Base-by-base conservation (phyloP, 2,113 vertebrate species). In the Rutilus rutilus region DNA sequence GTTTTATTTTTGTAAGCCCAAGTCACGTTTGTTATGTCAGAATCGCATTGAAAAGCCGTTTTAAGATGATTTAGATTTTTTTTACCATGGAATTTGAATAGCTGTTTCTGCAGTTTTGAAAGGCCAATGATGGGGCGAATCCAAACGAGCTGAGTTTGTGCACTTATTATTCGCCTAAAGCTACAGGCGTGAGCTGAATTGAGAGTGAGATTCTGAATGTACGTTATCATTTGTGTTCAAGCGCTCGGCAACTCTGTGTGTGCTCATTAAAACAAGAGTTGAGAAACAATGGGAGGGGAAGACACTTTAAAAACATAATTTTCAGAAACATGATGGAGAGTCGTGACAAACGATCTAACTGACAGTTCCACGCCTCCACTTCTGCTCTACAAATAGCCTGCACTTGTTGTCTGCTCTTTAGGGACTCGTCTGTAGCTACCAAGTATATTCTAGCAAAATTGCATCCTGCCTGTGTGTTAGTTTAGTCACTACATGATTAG, bases 161-260 rank as follows among this genome's bases (percentile, higher is more conserved):
- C 21, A 27, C 57, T 83, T 71, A 54, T 83, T 52, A 47, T 62
- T 33, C 30, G 36, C 84, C 77, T 69, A 33, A 79, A 75, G 87
- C 80, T 17, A 78, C 73, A 52, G 64, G 52, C 57, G 23, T 83
- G 87, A 65, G 64, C 47, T 6, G 84, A 69, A 82, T 78, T 9
- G 78, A 78, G 81, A 76, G 69, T 67, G 6, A 8, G 87, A 85
- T 86, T 71, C 75, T 19, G 50, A 85, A 76, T 62, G 64, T 62
- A 52, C 47, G 3, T 80, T 62, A 83, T 88, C 85, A 88, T 86
- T 86, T 78, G 54, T 36, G 59, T 88, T 82, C 73, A 19, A 82
- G 73, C 30, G 8, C 59, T 75, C 64, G 25, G 67, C 25, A 81
- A 57, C 71, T 69, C 65, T 50, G n/a, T 64, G 74, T 52, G 62